Conservation (phyloP, 1,140 invertebrate genomes). For the Chymomyza costata region DNA sequence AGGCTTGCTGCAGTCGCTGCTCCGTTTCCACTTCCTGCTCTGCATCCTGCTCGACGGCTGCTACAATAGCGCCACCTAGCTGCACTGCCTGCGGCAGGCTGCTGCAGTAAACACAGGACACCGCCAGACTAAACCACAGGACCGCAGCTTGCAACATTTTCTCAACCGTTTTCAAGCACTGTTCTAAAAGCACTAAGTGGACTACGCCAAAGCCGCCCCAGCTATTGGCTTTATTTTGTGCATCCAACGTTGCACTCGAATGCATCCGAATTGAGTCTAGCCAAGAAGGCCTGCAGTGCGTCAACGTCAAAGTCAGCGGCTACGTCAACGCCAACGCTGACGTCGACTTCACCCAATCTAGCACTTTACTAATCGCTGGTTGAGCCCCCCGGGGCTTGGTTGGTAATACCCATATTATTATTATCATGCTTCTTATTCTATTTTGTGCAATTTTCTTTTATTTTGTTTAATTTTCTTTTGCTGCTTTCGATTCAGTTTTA, state of each 20-base stretch:
- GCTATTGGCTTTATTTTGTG: constrained; percentile 15
- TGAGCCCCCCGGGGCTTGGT: too few species aligned
- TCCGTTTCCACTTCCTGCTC: constrained; percentile 31
- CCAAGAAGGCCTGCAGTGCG: constrained; percentile 16
- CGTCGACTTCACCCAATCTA: constrained; percentile 10
- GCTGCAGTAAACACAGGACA: constrained; percentile 10
- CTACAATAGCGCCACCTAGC: constrained; percentile 55
- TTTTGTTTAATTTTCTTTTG: constrained; percentile 41
- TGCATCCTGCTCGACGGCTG: constrained; percentile 52
- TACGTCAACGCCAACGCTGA: too few species aligned
- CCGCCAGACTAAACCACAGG: constrained; percentile 12
- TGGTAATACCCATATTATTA: constrained; percentile 30
- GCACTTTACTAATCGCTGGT: constrained; percentile 42
- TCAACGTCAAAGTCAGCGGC: too few species aligned
- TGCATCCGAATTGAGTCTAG: constrained; percentile 35
- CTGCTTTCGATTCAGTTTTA: constrained; percentile 61
- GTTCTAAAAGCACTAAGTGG: constrained; percentile 40
- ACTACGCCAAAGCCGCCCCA: constrained; percentile 2
- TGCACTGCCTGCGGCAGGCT: constrained; percentile 42
- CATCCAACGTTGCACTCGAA: constrained; percentile 48
- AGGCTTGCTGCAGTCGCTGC: constrained; percentile 24
- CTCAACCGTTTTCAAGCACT: constrained; percentile 33
- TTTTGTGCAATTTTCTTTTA: constrained; percentile 34
- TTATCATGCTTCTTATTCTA: constrained; percentile 48
- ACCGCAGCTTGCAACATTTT: constrained; percentile 27